Evolutionary conservation across 2,113 vertebrate genomes (phyloP).

Genomic region (Sigmodon hispidus): DNA sequence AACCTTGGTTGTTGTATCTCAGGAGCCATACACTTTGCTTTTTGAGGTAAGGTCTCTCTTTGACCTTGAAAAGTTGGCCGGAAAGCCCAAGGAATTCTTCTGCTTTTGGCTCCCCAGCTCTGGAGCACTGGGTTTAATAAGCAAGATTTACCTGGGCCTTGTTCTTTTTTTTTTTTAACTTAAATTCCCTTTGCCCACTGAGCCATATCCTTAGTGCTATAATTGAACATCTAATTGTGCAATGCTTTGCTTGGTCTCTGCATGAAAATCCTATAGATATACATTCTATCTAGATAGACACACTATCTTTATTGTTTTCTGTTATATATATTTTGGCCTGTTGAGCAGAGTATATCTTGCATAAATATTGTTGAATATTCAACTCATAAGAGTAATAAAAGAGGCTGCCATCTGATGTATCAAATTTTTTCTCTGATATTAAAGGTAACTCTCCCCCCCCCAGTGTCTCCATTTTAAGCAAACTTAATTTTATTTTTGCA

Average conservation of each 20-base stretch:
- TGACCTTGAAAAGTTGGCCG: not conserved
- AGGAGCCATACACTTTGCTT: not conserved
- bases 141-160: not conserved
- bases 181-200: not conserved
- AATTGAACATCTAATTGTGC: not conserved
- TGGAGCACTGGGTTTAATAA: not conserved
- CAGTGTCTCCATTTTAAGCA: not conserved
- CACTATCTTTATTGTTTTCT: not conserved
- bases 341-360: not conserved
- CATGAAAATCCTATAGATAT: not conserved
- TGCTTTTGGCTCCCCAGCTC: not conserved
- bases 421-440: not conserved
- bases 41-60: not conserved
- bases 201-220: not conserved
- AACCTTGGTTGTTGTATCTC: not conserved
- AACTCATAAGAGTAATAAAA: not conserved
- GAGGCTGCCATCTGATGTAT: not conserved
- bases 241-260: not conserved
- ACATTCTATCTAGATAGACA: not conserved
- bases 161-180: not conserved
- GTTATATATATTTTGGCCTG: not conserved
- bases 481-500: not conserved
- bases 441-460: conserved; percentile 23
- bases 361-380: conserved; percentile 33
- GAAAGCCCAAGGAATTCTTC: too few species aligned